Evolutionary conservation across 2,113 vertebrate species (phyloP).

Genomic region (Ophthalmolycus amberensis): DNA sequence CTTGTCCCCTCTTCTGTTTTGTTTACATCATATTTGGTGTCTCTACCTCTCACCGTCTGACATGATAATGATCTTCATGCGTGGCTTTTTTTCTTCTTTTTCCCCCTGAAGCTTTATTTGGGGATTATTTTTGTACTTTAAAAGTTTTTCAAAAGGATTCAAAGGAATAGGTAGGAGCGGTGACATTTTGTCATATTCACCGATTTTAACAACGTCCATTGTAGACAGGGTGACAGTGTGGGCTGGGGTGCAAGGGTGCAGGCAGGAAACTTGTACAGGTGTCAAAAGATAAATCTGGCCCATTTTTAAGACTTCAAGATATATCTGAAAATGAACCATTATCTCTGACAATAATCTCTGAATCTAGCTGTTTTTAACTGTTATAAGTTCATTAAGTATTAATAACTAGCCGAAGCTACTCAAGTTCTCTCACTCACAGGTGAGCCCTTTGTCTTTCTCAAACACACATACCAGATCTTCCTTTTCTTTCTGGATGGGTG

Average conservation of each 20-base stretch:
- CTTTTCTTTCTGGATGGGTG: neutral
- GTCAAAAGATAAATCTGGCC: slow-evolving; percentile 7
- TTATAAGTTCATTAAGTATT: neutral
- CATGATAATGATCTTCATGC: slow-evolving; percentile 71
- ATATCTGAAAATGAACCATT: slow-evolving; percentile 4
- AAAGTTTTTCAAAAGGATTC: slow-evolving; percentile 58
- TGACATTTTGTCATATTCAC: slow-evolving; percentile 38
- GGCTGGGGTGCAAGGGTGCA: slow-evolving; percentile 1
- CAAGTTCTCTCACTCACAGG: neutral
- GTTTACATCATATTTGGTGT: slow-evolving; percentile 75
- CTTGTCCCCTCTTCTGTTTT: slow-evolving; percentile 70
- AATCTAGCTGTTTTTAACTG: neutral
- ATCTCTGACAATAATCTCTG: neutral
- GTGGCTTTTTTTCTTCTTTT: slow-evolving; percentile 38
- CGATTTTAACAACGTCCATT: slow-evolving; percentile 38
- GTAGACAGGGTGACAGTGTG: neutral
- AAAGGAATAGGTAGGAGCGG: slow-evolving; percentile 23
- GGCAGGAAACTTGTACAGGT: slow-evolving; percentile 23
- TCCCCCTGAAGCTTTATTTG: slow-evolving; percentile 56
- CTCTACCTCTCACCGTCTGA: slow-evolving; percentile 58
- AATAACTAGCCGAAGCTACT: neutral
- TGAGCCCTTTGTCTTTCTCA: neutral
- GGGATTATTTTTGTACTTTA: slow-evolving; percentile 51
- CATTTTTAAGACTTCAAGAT: slow-evolving; percentile 34
- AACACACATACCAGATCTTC: neutral